Base-by-base conservation (phyloP, 2,888 invertebrate species). In the Zonitis immaculata region DNA sequence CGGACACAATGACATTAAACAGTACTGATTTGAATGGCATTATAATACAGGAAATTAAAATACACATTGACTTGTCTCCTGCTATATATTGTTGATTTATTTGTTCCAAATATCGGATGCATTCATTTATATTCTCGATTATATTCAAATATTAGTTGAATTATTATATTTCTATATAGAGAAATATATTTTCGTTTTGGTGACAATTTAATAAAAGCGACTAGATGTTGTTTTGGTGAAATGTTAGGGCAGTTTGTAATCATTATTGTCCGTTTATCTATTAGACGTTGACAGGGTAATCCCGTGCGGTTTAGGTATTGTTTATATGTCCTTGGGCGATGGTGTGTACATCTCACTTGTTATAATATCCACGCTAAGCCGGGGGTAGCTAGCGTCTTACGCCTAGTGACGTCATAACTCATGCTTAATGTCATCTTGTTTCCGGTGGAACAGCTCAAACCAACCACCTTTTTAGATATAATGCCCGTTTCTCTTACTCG, bases 1-100 rank as follows among this genome's bases (percentile, higher is more conserved):
- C 71, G 70, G 66, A 69, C 66, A 63, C 44, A 67, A 66, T 68
- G 68, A 68, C 68, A 67, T 65, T 47, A 25, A 59, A 64, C 63
- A 63, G 62, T 67, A 62, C 62, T 62, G 66, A 66, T 68, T 68
- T 70, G 73, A 72, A 74, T 72, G 66, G 72, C 66, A 67, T 64
- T 67, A 71, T 70, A 71, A 70, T 69, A 72, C 75, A 74, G 75
- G 75, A 75, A 75, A 75, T 75, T 75, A 73, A 75, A 75, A 73
- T 72, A 69, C 68, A 70, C 65, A 63, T 66, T 48, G 53, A 54
- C 56, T 46, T 46, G 45, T 30, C 49, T 42, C 44, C 54, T 49
- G n/a, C n/a, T n/a, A n/a, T n/a, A 56, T 56, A 52, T 54, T 52
- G 54, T 48, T 62, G 57, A 60, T 58, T 58, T 58, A 60, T 60